Evolutionary conservation across 2,797 vertebrate species (phyloP), one percentile per base, ranked within the genome.

Genomic region (Trematomus bernacchii): DNA sequence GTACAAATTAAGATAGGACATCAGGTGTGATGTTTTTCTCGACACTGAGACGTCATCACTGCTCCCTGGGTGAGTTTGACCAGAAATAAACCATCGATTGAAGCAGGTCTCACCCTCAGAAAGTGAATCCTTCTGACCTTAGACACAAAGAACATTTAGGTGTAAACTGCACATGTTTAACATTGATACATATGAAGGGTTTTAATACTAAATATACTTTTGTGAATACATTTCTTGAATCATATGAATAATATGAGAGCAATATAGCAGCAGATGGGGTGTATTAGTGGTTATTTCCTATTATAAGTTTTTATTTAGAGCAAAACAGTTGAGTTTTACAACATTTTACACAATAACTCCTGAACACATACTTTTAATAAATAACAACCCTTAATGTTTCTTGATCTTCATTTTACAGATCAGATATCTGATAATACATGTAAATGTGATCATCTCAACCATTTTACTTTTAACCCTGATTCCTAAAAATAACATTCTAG

Each of bases 31-130:
- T 78, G 50, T 69, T 69, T 54, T 37, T 67, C 71, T 54, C 48
- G 68, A 77, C 43, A 15, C 19, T 71, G 18, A 74, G 63, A 76
- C 51, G 30, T 76, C 43, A 19, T 61, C 76, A 37, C 2, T 21
- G 58, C 58, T 84, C 55, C 57, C 43, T n/a, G n/a, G 47, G 54
- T 13, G n/a, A 80, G 66, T 58, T 63, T 79, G 1, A 66, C 64
- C 61, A 70, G 67, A 86, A 84, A 85, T 83, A 82, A 86, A 86
- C 64, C 19, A 85, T 90, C 66, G 76, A 89, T 80, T 71, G 67
- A 79, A 87, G 84, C 71, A 61, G 70, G 69, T 71, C 80, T 68
- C 65, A 60, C 75, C 14, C 52, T 57, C 64, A 71, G 72, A 75
- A 71, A 65, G 73, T 43, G 21, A 21, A 72, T 79, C 71, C 61